Evolutionary conservation across 2,113 vertebrate species (phyloP).

Genomic region (Todiramphus saurophagus): DNA sequence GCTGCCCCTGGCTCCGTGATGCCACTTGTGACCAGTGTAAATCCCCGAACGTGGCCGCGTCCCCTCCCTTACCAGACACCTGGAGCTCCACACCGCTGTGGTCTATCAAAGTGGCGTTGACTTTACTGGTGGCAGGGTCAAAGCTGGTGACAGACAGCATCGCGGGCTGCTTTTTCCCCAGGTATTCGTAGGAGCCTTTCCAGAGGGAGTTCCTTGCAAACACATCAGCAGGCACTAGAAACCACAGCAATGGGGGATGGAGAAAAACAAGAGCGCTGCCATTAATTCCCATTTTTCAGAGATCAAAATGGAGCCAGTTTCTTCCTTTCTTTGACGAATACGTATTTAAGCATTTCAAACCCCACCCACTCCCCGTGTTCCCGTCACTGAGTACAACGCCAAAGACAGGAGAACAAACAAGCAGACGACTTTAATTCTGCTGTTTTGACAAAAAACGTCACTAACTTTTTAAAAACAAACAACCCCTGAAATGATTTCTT

Average conservation of each 20-base stretch:
- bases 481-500: neutral
- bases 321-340: neutral
- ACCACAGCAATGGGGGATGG: neutral
- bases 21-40: fast-evolving
- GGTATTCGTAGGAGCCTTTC: constrained; percentile 97
- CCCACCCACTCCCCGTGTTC: neutral
- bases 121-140: constrained; percentile 83
- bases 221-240: constrained; percentile 89
- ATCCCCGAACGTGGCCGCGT: fast-evolving
- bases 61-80: constrained; percentile 80
- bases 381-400: neutral
- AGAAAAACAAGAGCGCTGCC: fast-evolving
- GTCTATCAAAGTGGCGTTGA: constrained; percentile 93
- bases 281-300: neutral
- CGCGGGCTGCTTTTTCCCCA: constrained; percentile 96
- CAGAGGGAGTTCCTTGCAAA: constrained; percentile 95
- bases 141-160: constrained; percentile 94
- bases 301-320: neutral
- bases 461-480: neutral
- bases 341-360: fast-evolving
- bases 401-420: neutral
- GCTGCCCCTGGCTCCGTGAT: fast-evolving
- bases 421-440: neutral
- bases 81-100: constrained; percentile 93
- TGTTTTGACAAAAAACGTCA: neutral